Evolutionary conservation across 2,113 vertebrate species (phyloP).

Genomic region (Notiomystis cincta): DNA sequence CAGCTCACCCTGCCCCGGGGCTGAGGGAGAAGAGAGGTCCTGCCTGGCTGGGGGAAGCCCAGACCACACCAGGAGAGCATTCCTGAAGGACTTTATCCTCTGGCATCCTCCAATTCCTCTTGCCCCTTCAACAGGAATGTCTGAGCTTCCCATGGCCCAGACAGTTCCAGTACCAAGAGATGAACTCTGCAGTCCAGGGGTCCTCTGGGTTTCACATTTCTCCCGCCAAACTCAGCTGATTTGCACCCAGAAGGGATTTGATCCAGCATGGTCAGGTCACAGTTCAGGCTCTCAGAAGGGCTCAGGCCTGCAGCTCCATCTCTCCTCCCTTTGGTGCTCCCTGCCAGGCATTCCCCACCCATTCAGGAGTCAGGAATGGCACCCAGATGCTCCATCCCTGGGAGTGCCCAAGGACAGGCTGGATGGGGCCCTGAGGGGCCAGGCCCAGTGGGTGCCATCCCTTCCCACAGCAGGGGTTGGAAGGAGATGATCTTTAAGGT

Average conservation of each 20-base stretch:
- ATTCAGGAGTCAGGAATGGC: background rate
- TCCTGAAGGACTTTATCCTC: background rate
- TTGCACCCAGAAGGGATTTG: background rate
- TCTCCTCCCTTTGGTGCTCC: background rate
- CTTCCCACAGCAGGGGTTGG: background rate
- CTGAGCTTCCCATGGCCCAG: background rate
- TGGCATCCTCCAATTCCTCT: background rate
- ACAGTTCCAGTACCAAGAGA: background rate
- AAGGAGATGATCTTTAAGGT: no score
- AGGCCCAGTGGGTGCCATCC: background rate
- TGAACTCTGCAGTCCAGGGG: background rate
- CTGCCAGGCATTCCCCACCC: background rate
- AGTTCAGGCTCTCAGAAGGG: background rate
- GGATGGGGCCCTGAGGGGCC: background rate
- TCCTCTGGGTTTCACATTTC: background rate
- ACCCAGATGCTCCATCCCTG: background rate
- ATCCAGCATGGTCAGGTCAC: background rate
- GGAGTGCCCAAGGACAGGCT: background rate
- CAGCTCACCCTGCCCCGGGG: rapidly evolving
- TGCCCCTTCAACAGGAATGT: background rate
- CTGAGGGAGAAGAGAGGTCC: background rate
- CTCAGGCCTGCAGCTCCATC: background rate
- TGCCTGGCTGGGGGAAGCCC: background rate
- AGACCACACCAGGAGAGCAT: background rate
- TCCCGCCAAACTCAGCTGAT: background rate